These are phyloP conservation scores for Gavialis gangeticus DNA, from an alignment of 2,113 vertebrate genomes.

Conservation along the genomic window DNA sequence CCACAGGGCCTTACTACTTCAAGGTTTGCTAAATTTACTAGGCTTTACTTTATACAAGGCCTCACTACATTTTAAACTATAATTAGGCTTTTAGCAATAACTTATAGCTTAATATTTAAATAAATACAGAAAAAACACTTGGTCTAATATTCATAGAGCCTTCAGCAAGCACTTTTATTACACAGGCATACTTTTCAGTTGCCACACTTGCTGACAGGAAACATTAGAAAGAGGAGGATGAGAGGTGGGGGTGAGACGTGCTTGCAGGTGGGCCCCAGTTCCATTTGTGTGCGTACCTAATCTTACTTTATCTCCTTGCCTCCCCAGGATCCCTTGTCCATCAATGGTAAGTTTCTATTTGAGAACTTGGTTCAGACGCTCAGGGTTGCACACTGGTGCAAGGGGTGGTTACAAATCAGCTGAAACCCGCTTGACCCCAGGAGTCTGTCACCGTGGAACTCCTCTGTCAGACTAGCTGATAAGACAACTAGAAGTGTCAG, in stretches of 20 bases:
- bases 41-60: too few relatives aligned
- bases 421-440: background rate
- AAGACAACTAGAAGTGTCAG: background rate
- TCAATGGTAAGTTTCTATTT: conserved; percentile 49
- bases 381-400: background rate
- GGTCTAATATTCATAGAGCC: background rate
- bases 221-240: background rate
- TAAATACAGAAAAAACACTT: background rate
- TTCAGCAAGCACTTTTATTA: background rate
- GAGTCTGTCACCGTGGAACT: background rate
- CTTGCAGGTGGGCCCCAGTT: too few relatives aligned
- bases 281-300: background rate
- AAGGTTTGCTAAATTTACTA: too few relatives aligned
- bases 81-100: too few relatives aligned
- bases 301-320: conserved; percentile 2
- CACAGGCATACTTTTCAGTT: background rate
- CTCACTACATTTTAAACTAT: too few relatives aligned
- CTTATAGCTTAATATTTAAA: too few relatives aligned
- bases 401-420: background rate
- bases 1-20: too few relatives aligned
- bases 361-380: background rate
- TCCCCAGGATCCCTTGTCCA: background rate
- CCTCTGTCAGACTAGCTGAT: background rate
- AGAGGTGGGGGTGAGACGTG: background rate
- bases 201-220: background rate